phyloP scores from a whole-genome alignment of 2,888 invertebrate genomes.

The Noctuana brunneofusca region DNA sequence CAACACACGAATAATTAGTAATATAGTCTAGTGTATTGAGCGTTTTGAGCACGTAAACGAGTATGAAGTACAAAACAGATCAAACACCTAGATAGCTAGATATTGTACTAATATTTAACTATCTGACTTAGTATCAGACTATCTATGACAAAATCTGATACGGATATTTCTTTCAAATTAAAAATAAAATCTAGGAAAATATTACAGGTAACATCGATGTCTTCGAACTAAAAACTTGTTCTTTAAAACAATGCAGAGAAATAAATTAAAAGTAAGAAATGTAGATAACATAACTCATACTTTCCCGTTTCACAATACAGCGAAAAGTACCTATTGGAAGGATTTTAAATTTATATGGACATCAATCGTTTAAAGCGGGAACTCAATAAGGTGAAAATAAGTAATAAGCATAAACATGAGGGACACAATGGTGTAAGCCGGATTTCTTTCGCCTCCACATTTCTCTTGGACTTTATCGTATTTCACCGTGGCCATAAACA shows the following conservation, averaged over 20 bases:
- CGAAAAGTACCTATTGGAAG: constrained; percentile 48
- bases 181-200: too few species aligned
- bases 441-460: constrained; percentile 78
- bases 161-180: too few species aligned
- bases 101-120: too few species aligned
- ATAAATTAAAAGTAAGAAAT: constrained; percentile 12
- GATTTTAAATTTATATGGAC: constrained; percentile 57
- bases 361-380: constrained; percentile 61
- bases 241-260: constrained; percentile 6
- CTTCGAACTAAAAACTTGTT: neutral
- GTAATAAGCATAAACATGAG: constrained; percentile 79
- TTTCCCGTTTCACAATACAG: constrained; percentile 43
- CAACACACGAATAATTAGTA: too few species aligned
- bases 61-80: too few species aligned
- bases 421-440: constrained; percentile 69
- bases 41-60: too few species aligned
- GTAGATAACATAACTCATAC: constrained; percentile 30
- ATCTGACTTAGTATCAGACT: too few species aligned
- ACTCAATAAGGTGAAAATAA: constrained; percentile 75
- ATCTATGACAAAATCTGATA: too few species aligned
- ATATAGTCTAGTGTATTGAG: too few species aligned
- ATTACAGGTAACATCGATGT: too few species aligned
- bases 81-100: too few species aligned
- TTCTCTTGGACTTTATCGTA: constrained; percentile 76
- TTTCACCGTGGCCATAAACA: constrained; percentile 76